Evolutionary conservation across 2,113 vertebrate species (phyloP), one percentile per base, ranked within the genome.

Genomic region (Seriola dumerili): DNA sequence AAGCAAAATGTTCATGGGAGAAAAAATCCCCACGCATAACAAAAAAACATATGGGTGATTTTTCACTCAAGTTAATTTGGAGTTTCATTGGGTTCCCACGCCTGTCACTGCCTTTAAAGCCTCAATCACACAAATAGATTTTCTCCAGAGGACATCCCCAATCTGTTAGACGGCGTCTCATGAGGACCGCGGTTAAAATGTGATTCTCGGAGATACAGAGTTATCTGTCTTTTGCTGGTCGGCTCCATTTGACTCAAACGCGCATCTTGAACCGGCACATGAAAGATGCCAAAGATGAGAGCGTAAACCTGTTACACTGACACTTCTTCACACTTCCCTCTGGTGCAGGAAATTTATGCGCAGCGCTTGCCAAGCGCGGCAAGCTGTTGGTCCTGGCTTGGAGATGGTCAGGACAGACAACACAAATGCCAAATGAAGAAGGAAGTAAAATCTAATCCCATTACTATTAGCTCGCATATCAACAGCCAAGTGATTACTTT

Each of bases 301-400:
- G 50, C 4, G 10, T 36, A 52, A 81, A 65, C 63, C 55, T 57
- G 85, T 66, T 13, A 64, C 1, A 16, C n/a, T 61, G 32, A 54
- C 74, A 58, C 80, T 44, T 70, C 69, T 13, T 78, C 58, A 64
- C 71, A 64, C 64, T 74, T 80, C 82, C 8, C 44, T 81, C 61
- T 59, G 59, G 5, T 73, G 71, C 42, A 9, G 71, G 57, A 87
- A 85, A 67, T 78, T 0, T 52, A 87, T 81, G 32, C 64, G 3
- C 42, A 34, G 21, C 52, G 4, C 62, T 73, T 55, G 85, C 85
- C 86, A 86, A 87, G 42, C 10, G 9, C 63, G 10, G 29, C 59
- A 85, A 87, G 81, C 85, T 84, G 72, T 69, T 61, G 42, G 17
- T 29, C 67, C 42, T 40, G 34, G 74, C 64, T 36, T 57, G 46